Evolutionary conservation across 2,113 vertebrate genomes (phyloP).

Genomic region (Stigmatopora nigra): DNA sequence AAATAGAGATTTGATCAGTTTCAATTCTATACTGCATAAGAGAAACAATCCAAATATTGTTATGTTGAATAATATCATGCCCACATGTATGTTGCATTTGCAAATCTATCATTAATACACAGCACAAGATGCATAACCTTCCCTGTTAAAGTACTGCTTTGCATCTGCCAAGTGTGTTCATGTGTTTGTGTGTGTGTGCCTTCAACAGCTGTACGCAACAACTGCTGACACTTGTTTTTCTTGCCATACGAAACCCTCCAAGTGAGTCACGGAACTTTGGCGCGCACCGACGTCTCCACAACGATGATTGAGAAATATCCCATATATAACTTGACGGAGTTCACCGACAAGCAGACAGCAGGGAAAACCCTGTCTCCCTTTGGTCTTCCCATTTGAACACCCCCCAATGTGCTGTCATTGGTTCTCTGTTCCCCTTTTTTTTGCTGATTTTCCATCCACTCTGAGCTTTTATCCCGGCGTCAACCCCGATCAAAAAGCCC

Average conservation of each 20-base stretch:
- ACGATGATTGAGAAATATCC: conserved; percentile 29
- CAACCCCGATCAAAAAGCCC: conserved; percentile 45
- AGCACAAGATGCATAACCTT: conserved; percentile 32
- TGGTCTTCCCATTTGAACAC: conserved; percentile 31
- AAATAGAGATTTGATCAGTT: too few relatives aligned
- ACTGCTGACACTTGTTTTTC: conserved; percentile 47
- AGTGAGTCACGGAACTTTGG: conserved; percentile 10
- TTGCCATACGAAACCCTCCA: conserved; percentile 28
- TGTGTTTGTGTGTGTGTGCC: conserved; percentile 10
- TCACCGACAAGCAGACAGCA: conserved; percentile 27
- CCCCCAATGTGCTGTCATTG: conserved; percentile 28
- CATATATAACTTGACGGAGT: conserved; percentile 16
- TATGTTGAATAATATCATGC: neutral
- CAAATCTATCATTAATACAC: conserved; percentile 50
- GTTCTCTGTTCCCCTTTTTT: conserved; percentile 23
- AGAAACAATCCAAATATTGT: too few relatives aligned
- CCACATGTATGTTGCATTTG: neutral
- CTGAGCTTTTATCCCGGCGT: conserved; percentile 35
- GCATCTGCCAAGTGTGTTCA: neutral
- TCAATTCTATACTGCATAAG: too few relatives aligned
- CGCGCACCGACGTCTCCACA: neutral
- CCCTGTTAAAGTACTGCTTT: neutral
- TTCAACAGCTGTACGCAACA: conserved; percentile 38
- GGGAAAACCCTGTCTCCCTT: conserved; percentile 44
- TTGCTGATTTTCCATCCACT: conserved; percentile 11